Conservation (phyloP, 2,888 invertebrate species). For the Habrosyne pyritoides region DNA sequence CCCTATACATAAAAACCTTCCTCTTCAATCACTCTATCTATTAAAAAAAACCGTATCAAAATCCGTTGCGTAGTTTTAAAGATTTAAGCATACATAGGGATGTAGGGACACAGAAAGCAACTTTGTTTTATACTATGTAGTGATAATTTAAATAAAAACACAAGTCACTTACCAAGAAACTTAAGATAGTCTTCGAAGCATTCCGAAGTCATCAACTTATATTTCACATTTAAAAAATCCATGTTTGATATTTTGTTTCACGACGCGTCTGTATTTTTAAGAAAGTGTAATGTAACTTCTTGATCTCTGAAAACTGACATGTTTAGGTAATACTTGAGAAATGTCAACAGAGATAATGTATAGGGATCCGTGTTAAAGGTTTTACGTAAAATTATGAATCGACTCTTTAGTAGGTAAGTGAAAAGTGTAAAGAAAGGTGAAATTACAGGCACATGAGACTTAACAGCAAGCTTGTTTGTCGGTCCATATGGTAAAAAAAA, state of each 20-base stretch:
- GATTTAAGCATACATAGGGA: too few relatives aligned
- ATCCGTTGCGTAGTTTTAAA: too few relatives aligned
- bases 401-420: too few relatives aligned
- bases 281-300: not conserved
- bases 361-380: not conserved
- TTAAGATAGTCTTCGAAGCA: constrained; percentile 5
- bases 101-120: too few relatives aligned
- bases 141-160: not conserved
- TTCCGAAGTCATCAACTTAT: not conserved
- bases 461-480: too few relatives aligned
- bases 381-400: not conserved
- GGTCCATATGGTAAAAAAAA: too few relatives aligned
- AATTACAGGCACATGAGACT: too few relatives aligned
- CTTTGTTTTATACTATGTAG: not conserved
- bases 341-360: not conserved
- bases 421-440: too few relatives aligned
- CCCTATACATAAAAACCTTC: too few relatives aligned
- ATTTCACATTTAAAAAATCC: constrained; percentile 6
- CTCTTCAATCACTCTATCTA: too few relatives aligned
- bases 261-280: not conserved
- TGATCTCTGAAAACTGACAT: not conserved
- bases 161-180: constrained; percentile 35
- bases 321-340: not conserved
- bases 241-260: not conserved
- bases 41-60: too few relatives aligned